Evolutionary conservation across 2,113 vertebrate genomes (phyloP), one percentile per base, ranked within the genome.

Genomic region (Hippocampus guttulatus): DNA sequence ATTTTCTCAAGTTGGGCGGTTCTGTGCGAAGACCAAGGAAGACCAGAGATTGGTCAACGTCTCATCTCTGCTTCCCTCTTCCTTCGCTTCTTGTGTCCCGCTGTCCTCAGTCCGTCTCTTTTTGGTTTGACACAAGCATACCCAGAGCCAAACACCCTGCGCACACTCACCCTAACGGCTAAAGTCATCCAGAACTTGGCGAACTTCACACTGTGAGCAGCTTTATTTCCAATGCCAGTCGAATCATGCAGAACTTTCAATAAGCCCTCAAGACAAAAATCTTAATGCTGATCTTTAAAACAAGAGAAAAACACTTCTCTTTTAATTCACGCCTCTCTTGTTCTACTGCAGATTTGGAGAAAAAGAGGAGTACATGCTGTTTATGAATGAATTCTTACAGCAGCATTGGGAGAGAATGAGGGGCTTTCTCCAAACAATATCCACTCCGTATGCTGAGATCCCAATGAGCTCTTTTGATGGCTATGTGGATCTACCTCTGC

Each of bases 141-240:
- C 33, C 96, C 97, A 0, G 91, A 92, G 0, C 86, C 95, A 3
- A 85, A 89, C 82, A 94, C 91, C 0, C 91, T 96, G 47, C 93
- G 96, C 0, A 91, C 93, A 8, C 95, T 99, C 70, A 98, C 96
- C 0, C 71, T 99, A 10, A 94, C 95, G 0, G 97, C 97, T 77
- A 99, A 99, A 77, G 96, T 98, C 85, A 94, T 98, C 85, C 97
- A 98, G 92, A 98, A 98, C 79, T 80, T 99, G 67, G 95, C 96
- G 81, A 99, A 98, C 89, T 93, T 90, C 84, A 95, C 95, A 75
- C 88, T 86, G 97, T 99, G 91, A 41, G 95, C 92, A 33, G 1
- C 30, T 30, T 67, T 30, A n/a, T 45, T 18, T 54, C 27, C 9
- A 3, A 3, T 8, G 7, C 60, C 38, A 21, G 43, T 33, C 5